Conservation (phyloP, 2,888 invertebrate species). For the Strigamia transsilvanica region DNA sequence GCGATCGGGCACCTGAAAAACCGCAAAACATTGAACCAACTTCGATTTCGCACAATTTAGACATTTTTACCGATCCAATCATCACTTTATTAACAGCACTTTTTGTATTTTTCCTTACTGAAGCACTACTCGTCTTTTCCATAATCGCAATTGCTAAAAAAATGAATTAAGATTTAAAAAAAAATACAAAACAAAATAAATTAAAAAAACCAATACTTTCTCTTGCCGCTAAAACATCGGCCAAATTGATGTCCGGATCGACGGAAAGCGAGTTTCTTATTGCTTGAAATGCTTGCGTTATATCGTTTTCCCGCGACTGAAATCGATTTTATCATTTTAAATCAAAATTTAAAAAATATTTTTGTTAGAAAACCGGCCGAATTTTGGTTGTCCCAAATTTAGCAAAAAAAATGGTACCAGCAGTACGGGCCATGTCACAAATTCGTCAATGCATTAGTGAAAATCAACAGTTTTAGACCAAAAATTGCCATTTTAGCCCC, state of each 20-base stretch:
- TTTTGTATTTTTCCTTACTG: constrained; percentile 83
- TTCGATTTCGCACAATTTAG: not conserved
- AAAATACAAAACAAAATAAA: not conserved
- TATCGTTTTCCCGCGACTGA: constrained; percentile 74
- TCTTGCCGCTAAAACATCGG: constrained; percentile 85
- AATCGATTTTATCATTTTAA: constrained; percentile 9
- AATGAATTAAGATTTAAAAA: not conserved
- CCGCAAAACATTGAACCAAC: not conserved
- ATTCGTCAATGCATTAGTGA: too few species aligned
- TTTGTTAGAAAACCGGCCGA: not conserved
- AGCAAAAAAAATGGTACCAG: too few species aligned
- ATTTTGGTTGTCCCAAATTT: too few species aligned
- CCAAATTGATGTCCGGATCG: constrained; percentile 74
- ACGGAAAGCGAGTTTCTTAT: constrained; percentile 67
- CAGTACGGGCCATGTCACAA: too few species aligned
- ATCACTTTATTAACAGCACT: constrained; percentile 86
- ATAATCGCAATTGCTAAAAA: constrained; percentile 76
- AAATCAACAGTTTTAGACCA: too few species aligned
- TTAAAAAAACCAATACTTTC: constrained; percentile 66
- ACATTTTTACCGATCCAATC: constrained; percentile 75
- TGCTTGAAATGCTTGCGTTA: constrained; percentile 70
- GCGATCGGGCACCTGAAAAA: constrained; percentile 83
- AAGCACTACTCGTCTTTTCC: constrained; percentile 90
- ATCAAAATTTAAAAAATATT: constrained; percentile 41
- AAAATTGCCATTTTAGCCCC: too few species aligned